Evolutionary conservation across 2,888 invertebrate species (phyloP).

Genomic region (Cheilosia vulpina): DNA sequence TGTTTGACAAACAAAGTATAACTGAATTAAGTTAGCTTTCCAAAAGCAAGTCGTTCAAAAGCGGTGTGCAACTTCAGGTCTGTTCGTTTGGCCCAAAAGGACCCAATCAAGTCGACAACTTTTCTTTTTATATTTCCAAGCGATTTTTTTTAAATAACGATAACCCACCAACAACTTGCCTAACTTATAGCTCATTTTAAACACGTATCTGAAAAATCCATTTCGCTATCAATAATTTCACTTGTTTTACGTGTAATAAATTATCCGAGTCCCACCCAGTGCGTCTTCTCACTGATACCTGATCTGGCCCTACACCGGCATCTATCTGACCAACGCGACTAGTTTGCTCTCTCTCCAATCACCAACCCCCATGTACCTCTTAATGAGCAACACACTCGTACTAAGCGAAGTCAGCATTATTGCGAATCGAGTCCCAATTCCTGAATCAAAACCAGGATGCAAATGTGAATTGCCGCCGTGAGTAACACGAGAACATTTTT

Average conservation of each 20-base stretch:
- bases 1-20: no score
- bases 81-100: no score
- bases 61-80: no score
- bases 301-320: not conserved
- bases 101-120: no score
- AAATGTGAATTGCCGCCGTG: conserved; percentile 23
- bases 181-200: no score
- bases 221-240: not conserved
- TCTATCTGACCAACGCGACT: conserved; percentile 20
- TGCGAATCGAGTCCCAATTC: conserved; percentile 4
- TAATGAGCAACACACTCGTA: conserved; percentile 64
- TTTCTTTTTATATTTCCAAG: no score
- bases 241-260: not conserved
- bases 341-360: conserved; percentile 16
- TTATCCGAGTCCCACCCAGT: not conserved
- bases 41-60: no score
- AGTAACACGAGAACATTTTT: conserved; percentile 56
- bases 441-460: conserved; percentile 16
- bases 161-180: no score
- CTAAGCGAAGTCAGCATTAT: conserved; percentile 46
- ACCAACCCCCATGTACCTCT: conserved; percentile 35
- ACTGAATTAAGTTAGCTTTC: no score
- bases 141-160: no score
- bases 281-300: conserved; percentile 16
- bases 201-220: no score